A percentile compares a stretch with the other conserved stretches of the same genome.
Evolutionary conservation across 64 coral and sea anemone species (phyloP).

Genomic region (Montipora sp.): DNA sequence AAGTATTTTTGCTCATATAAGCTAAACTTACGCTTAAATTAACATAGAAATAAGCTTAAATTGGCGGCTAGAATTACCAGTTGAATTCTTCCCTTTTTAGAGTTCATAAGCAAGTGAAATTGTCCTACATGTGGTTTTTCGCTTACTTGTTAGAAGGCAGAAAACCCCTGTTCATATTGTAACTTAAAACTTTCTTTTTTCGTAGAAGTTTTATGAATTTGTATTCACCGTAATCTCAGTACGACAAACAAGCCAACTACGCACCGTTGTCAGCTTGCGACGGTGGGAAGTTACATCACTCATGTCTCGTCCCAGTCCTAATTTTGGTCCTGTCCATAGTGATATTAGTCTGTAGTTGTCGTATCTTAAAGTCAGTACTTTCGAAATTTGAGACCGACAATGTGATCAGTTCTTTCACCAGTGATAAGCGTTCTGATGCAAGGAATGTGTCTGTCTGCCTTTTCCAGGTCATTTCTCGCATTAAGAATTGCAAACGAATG

Average conservation of each 20-base stretch:
- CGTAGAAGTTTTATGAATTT: background rate
- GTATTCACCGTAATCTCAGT: background rate
- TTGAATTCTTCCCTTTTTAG: background rate
- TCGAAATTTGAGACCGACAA: no score
- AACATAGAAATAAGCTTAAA: background rate
- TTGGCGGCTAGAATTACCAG: background rate
- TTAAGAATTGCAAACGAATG: no score
- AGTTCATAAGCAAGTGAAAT: background rate
- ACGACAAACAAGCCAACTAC: background rate
- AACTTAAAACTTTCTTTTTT: background rate
- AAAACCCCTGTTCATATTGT: background rate
- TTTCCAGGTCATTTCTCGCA: no score
- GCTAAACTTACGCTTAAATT: no score
- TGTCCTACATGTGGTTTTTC: background rate
- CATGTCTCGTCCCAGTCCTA: conserved; percentile 1
- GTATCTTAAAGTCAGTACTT: background rate
- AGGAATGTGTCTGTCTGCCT: no score
- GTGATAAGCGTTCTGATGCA: no score
- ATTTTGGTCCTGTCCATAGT: background rate
- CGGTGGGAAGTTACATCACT: background rate
- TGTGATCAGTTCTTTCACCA: no score
- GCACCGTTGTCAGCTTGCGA: background rate
- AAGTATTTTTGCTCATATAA: background rate
- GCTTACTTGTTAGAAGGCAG: background rate
- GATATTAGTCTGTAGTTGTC: no score